phyloP scores from a whole-genome alignment of 2,888 invertebrate genomes.

The Hoplodrina ambigua region DNA sequence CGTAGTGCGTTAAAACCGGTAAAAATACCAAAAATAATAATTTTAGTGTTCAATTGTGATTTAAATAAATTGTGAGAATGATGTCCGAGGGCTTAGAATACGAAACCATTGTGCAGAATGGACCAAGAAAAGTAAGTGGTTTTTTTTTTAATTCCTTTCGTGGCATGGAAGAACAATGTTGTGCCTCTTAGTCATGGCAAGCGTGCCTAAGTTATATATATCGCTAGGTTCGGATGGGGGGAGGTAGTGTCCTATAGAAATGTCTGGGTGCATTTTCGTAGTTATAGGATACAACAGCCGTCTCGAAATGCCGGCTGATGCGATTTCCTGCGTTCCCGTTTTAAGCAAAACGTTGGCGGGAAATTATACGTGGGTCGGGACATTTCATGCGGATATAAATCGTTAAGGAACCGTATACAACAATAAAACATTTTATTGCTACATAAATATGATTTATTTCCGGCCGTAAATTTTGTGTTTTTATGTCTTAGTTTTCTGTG shows the following conservation, averaged over 20 bases:
- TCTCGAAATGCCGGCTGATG: conserved; percentile 76
- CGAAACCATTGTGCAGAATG: conserved; percentile 91
- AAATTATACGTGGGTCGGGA: conserved; percentile 65
- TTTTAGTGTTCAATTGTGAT: conserved; percentile 80
- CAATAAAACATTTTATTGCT: conserved; percentile 55
- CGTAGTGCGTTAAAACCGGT: conserved; percentile 71
- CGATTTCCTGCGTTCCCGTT: conserved; percentile 78
- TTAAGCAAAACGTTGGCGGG: conserved; percentile 70
- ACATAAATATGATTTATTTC: conserved; percentile 49
- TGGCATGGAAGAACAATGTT: conserved; percentile 59
- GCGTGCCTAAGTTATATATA: conserved; percentile 61
- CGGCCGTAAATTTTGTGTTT: conserved; percentile 19
- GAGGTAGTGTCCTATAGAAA: conserved; percentile 81
- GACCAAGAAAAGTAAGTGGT: conserved; percentile 91
- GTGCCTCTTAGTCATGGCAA: conserved; percentile 62
- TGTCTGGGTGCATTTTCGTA: conserved; percentile 85
- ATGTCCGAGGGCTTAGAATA: conserved; percentile 92
- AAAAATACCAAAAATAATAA: conserved; percentile 74
- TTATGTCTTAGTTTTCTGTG: background rate
- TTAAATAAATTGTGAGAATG: conserved; percentile 79
- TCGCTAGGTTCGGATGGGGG: conserved; percentile 66
- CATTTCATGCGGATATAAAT: conserved; percentile 57
- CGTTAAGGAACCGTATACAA: conserved; percentile 48
- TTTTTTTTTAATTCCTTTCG: conserved; percentile 60
- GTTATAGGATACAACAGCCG: conserved; percentile 73